phyloP scores from a whole-genome alignment of 2,113 vertebrate genomes.

The Cynopterus brachyotis region DNA sequence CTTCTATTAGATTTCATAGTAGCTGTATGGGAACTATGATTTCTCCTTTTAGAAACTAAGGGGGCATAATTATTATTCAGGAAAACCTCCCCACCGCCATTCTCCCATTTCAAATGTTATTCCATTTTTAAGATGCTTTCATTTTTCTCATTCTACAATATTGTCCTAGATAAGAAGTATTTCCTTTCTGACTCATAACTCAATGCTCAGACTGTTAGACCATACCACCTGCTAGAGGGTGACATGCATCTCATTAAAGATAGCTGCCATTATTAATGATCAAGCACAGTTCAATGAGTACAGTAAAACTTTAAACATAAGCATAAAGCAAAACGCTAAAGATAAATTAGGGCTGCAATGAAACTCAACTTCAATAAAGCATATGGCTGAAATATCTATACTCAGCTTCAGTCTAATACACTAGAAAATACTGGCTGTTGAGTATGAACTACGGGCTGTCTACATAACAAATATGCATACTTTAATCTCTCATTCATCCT shows the following conservation, averaged over 20 bases:
- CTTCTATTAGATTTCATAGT: slow-evolving; percentile 45
- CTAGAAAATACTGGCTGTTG: slow-evolving; percentile 56
- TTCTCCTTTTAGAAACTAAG: slow-evolving; percentile 28
- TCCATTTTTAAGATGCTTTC: slow-evolving; percentile 52
- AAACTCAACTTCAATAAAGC: slow-evolving; percentile 71
- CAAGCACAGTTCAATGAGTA: slow-evolving; percentile 75
- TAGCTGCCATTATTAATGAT: slow-evolving; percentile 77
- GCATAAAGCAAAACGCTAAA: slow-evolving; percentile 71
- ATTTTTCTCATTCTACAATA: slow-evolving; percentile 34
- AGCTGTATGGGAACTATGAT: slow-evolving; percentile 57
- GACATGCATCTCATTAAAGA: slow-evolving; percentile 70
- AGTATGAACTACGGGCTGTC: not conserved
- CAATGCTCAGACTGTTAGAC: slow-evolving; percentile 65
- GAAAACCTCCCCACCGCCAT: not conserved
- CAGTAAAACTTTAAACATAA: slow-evolving; percentile 76
- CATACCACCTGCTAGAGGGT: slow-evolving; percentile 67
- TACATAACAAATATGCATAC: slow-evolving; percentile 29
- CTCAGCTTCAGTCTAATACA: slow-evolving; percentile 47
- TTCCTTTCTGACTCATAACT: slow-evolving; percentile 67
- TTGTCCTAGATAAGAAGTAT: slow-evolving; percentile 54
- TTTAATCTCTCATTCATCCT: slow-evolving; percentile 36
- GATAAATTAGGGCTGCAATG: slow-evolving; percentile 71
- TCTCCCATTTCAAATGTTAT: slow-evolving; percentile 52
- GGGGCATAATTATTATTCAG: slow-evolving; percentile 52
- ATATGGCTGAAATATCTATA: slow-evolving; percentile 70